These are phyloP conservation scores for Elysia crispata DNA, from an alignment of 2,888 invertebrate species.

Conservation along the genomic window DNA sequence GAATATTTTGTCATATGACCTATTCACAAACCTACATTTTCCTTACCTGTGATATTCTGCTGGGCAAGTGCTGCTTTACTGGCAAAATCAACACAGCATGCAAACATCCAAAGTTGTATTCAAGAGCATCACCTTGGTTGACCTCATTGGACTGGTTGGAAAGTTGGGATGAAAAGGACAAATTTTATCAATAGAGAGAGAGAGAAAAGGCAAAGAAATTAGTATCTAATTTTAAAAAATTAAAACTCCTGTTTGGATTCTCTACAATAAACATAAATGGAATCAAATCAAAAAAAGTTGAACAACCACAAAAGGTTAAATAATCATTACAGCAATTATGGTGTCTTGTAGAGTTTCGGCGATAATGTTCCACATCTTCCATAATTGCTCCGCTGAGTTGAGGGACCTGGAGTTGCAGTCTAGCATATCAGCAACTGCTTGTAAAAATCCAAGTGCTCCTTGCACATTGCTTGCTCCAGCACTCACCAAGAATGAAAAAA, in stretches of 20 bases:
- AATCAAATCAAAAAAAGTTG: too few relatives aligned
- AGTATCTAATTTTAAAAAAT: too few relatives aligned
- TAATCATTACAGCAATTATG: conserved; percentile 67
- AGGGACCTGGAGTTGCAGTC: conserved; percentile 58
- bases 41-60: conserved; percentile 56
- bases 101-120: conserved; percentile 72
- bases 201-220: too few relatives aligned
- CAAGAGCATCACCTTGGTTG: conserved; percentile 74
- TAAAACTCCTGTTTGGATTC: too few relatives aligned
- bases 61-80: conserved; percentile 58
- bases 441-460: conserved; percentile 66
- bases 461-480: conserved; percentile 61
- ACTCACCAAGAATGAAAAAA: conserved; percentile 63
- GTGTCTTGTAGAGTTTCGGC: conserved; percentile 63
- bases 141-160: conserved; percentile 72
- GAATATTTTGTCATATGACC: too few relatives aligned
- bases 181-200: not conserved
- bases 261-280: too few relatives aligned
- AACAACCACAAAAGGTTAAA: too few relatives aligned
- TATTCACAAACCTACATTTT: too few relatives aligned
- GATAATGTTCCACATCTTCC: conserved; percentile 70
- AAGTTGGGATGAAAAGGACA: not conserved
- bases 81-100: conserved; percentile 68
- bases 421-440: conserved; percentile 65
- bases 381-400: conserved; percentile 60